These are phyloP conservation scores for Hydrotaea diabolus DNA, from an alignment of 2,888 invertebrate species.

Conservation along the genomic window DNA sequence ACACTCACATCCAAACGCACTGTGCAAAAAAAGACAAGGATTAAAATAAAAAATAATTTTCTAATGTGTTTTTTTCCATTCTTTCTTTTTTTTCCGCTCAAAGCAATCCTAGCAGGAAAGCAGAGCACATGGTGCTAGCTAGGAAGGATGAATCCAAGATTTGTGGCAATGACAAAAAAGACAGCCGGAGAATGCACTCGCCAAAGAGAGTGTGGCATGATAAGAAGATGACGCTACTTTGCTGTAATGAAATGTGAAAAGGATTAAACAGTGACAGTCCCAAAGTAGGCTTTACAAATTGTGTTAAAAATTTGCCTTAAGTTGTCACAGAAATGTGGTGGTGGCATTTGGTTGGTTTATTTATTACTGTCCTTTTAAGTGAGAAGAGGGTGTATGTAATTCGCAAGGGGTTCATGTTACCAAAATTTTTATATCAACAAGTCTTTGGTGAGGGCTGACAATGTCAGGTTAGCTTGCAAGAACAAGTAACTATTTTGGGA, in stretches of 20 bases:
- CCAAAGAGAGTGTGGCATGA: background rate
- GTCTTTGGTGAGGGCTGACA: no score
- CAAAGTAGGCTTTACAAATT: no score
- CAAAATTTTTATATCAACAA: no score
- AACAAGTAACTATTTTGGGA: no score
- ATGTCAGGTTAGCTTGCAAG: no score
- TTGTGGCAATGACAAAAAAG: background rate
- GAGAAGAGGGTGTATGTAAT: no score
- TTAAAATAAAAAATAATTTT: slow-evolving; percentile 16
- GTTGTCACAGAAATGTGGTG: no score
- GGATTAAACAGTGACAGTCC: background rate
- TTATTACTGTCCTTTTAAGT: no score
- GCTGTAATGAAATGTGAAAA: slow-evolving; percentile 6
- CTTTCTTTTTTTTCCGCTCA: background rate
- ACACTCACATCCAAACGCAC: background rate
- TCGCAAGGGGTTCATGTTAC: no score
- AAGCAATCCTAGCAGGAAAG: background rate
- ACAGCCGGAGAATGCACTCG: background rate
- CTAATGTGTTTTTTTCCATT: background rate
- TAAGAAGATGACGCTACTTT: background rate
- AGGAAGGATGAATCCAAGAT: background rate
- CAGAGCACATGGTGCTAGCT: background rate
- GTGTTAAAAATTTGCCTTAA: no score
- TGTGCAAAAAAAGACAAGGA: background rate
- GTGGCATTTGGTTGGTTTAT: no score